phyloP scores from a whole-genome alignment of 2,888 invertebrate genomes.

The Troglohyphantes excavatus region DNA sequence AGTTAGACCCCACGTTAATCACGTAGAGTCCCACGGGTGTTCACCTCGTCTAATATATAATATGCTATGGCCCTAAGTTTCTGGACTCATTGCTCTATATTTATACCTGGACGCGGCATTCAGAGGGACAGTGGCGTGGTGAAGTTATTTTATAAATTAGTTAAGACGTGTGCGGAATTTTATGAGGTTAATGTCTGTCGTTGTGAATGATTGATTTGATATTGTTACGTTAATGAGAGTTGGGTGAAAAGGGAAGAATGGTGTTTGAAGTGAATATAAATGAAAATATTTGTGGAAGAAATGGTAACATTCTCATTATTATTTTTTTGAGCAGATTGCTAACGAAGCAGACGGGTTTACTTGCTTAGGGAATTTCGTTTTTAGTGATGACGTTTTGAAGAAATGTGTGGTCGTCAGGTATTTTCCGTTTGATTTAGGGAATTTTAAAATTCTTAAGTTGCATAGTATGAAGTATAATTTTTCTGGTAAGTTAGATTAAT shows the following conservation, averaged over 20 bases:
- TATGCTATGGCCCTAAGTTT: constrained; percentile 15
- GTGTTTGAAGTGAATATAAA: background rate
- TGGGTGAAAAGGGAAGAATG: background rate
- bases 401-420: too few relatives aligned
- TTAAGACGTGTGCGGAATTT: constrained; percentile 24
- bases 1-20: constrained; percentile 64
- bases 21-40: constrained; percentile 54
- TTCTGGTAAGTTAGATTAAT: too few relatives aligned
- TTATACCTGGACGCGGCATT: background rate
- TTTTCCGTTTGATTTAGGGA: too few relatives aligned
- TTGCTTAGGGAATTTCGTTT: too few relatives aligned
- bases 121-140: background rate
- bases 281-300: background rate
- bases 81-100: constrained; percentile 21
- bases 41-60: constrained; percentile 53
- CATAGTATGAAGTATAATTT: too few relatives aligned
- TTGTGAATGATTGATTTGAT: background rate
- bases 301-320: too few relatives aligned
- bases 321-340: too few relatives aligned
- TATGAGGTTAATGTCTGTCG: background rate
- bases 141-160: constrained; percentile 34
- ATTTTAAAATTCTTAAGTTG: too few relatives aligned
- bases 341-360: too few relatives aligned
- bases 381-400: too few relatives aligned
- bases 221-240: background rate